phyloP scores from a whole-genome alignment of 2,888 invertebrate species.

The Ptychoptera albimana region DNA sequence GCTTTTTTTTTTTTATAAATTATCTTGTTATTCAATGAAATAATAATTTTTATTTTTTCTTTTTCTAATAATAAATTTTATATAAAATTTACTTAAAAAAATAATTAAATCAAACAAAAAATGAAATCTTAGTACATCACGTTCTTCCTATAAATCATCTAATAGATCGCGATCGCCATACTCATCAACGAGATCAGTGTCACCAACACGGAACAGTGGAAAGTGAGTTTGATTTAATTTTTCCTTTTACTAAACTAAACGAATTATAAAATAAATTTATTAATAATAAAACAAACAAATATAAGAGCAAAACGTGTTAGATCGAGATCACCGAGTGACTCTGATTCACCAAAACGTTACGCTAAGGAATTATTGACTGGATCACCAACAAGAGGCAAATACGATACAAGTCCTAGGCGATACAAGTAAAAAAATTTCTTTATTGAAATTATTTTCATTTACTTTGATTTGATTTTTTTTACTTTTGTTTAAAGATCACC shows the following conservation, averaged over 20 bases:
- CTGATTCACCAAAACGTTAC: conserved; percentile 22
- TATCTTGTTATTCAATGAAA: too few relatives aligned
- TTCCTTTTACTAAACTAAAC: neutral
- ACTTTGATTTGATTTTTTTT: neutral
- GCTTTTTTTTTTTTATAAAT: too few relatives aligned
- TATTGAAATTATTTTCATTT: neutral
- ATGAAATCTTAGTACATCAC: neutral
- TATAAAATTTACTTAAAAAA: too few relatives aligned
- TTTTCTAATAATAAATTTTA: too few relatives aligned
- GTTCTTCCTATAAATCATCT: conserved; percentile 18
- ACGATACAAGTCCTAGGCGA: conserved; percentile 17
- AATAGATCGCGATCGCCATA: conserved; percentile 32
- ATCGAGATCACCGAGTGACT: conserved; percentile 17
- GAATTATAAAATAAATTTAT: neutral
- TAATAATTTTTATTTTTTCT: too few relatives aligned
- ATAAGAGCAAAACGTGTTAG: conserved; percentile 17
- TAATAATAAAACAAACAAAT: neutral
- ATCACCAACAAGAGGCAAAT: conserved; percentile 8
- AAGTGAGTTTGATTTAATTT: neutral
- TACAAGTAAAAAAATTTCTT: neutral
- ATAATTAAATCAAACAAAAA: neutral
- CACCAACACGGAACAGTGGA: conserved; percentile 15
- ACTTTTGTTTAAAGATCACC: neutral
- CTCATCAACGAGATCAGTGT: conserved; percentile 19
- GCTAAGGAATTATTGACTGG: neutral